These are phyloP conservation scores for Hipparchia sbordonii DNA, from an alignment of 2,888 invertebrate species.

Conservation along the genomic window DNA sequence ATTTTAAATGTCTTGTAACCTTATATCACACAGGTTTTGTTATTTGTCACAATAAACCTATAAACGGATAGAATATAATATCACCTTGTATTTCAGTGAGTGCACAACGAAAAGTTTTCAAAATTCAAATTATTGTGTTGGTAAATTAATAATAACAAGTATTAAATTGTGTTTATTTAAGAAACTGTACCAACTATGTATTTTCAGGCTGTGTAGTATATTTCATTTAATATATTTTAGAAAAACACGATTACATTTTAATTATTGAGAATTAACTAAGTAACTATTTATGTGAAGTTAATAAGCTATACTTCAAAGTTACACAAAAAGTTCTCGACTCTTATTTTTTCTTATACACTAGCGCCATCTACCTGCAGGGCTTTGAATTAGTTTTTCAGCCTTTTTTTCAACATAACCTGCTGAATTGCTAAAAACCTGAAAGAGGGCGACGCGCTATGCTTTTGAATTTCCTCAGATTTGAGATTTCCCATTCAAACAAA, in stretches of 20 bases:
- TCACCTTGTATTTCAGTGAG: too few relatives aligned
- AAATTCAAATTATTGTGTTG: too few relatives aligned
- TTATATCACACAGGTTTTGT: too few relatives aligned
- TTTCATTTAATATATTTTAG: not conserved
- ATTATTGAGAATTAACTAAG: not conserved
- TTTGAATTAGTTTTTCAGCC: slow-evolving; percentile 56
- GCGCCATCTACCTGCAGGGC: slow-evolving; percentile 56
- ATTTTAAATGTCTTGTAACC: too few relatives aligned
- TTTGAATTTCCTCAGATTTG: slow-evolving; percentile 14
- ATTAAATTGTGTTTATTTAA: too few relatives aligned
- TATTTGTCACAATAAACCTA: too few relatives aligned
- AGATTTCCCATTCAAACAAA: not conserved
- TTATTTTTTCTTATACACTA: slow-evolving; percentile 16
- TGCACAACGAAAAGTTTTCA: too few relatives aligned
- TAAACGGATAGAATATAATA: too few relatives aligned
- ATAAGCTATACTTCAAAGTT: not conserved
- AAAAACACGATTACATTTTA: not conserved
- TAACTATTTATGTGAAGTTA: not conserved
- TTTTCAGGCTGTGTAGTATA: not conserved
- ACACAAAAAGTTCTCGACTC: not conserved
- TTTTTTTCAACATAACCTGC: slow-evolving; percentile 47
- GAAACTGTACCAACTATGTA: too few relatives aligned
- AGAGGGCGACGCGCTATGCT: slow-evolving; percentile 56
- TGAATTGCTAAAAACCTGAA: slow-evolving; percentile 46
- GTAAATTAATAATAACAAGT: too few relatives aligned